phyloP scores from a whole-genome alignment of 2,113 vertebrate genomes.

The Actenoides lindsayi region DNA sequence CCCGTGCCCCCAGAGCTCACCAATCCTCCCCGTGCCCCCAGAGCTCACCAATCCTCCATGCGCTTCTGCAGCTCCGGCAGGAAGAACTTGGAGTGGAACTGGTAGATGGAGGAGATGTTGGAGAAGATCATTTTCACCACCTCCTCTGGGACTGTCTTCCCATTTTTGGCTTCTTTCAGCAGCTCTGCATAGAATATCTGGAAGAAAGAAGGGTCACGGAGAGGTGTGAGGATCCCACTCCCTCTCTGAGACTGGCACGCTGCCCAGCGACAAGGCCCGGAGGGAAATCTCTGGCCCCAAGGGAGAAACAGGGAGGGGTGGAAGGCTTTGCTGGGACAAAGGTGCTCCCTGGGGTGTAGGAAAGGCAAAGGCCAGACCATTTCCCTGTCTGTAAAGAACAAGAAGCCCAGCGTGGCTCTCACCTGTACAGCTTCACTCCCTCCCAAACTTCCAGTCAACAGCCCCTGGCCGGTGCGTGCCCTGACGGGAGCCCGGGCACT shows the following conservation, averaged over 20 bases:
- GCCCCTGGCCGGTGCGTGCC: neutral
- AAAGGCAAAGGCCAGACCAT: neutral
- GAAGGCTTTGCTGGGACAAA: neutral
- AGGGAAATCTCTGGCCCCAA: neutral
- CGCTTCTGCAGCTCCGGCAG: slow-evolving; percentile 85
- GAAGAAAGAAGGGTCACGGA: neutral
- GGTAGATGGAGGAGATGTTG: slow-evolving; percentile 90
- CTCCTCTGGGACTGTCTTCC: slow-evolving; percentile 83
- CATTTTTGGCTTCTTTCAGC: slow-evolving; percentile 77
- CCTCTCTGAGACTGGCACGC: neutral
- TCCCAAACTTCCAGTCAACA: neutral
- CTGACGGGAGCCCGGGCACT: neutral
- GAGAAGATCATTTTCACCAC: slow-evolving; percentile 89
- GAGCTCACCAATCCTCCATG: slow-evolving; percentile 83
- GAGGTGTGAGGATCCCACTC: neutral
- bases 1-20: neutral
- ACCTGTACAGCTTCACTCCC: neutral
- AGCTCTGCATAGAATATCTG: slow-evolving; percentile 86
- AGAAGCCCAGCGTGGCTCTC: accelerated
- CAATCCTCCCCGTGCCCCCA: no score
- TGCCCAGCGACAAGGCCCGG: neutral
- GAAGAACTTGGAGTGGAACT: slow-evolving; percentile 87
- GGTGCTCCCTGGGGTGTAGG: neutral
- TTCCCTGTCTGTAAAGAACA: neutral
- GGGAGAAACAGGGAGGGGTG: neutral